Evolutionary conservation across 2,888 invertebrate species (phyloP), one percentile per base, ranked within the genome.

Genomic region (Epistrophe eligans): DNA sequence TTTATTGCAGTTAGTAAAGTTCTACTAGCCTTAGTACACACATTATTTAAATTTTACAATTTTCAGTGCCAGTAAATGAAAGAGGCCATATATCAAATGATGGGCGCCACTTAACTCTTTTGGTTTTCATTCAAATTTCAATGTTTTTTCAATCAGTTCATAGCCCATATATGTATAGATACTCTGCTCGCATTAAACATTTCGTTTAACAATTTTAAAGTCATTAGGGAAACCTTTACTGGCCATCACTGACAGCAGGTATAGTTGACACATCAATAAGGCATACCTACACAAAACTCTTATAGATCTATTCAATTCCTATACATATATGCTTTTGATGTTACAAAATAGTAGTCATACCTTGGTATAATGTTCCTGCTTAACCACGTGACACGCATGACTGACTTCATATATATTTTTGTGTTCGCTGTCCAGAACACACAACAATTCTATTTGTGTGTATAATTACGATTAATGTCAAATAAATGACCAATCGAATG

Each of bases 401-500:
- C 52, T 70, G 52, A 70, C 35, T 24, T 40, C 4, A 13, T 52
- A 17, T 10, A 9, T 50, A 38, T 50, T 67, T 2, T 35, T 40
- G 55, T 70, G 52, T 70, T 55, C 40, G 55, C 24, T 19, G 55
- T 55, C 52, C 55, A 70, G 70, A 70, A 70, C 70, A 38, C 28
- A 52, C 24, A 24, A 28, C 9, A 24, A 28, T 15, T 55, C n/a
- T 60, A 19, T 40, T 55, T 70, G 66, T 55, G 67, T 52, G 38
- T 55, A 55, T 55, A 70, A 70, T 70, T 70, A 55, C 70, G 70
- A 70, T 70, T 40, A 70, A 70, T 70, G 52, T 52, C 70, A 70
- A 70, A 55, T 55, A 70, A 70, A 70, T 70, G 70, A 70, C 70
- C 70, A 70, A 70, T 70, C 70, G 55, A 70, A 70, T 70, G n/a